A percentile compares a stretch with the other conserved stretches of the same genome.
Conservation (phyloP, 2,797 vertebrate species). For the Sarcoramphus papa region DNA sequence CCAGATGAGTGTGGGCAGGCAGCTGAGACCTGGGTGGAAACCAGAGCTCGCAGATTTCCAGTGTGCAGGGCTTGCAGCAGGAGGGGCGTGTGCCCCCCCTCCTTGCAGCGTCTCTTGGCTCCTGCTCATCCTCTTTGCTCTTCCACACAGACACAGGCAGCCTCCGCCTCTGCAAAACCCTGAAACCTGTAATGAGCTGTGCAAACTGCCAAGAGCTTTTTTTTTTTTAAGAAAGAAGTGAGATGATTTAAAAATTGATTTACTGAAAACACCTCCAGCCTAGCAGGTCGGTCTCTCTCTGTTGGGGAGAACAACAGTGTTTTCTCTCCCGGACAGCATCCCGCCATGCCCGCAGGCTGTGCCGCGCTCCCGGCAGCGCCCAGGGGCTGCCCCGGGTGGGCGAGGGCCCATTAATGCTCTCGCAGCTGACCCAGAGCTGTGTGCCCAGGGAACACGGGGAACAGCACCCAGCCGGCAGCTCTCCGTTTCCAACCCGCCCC, state of each 20-base stretch:
- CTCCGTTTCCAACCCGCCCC: background rate
- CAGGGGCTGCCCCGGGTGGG: background rate
- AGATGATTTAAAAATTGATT: background rate
- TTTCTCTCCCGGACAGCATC: background rate
- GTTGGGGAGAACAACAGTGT: rapidly evolving
- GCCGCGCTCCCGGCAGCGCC: background rate
- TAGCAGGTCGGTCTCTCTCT: background rate
- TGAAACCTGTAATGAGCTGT: background rate
- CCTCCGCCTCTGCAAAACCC: background rate
- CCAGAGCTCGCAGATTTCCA: background rate
- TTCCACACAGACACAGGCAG: rapidly evolving
- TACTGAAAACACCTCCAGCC: background rate
- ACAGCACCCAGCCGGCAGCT: background rate
- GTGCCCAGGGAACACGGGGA: background rate
- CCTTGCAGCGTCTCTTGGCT: background rate
- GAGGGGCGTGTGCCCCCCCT: background rate
- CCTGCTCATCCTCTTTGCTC: background rate
- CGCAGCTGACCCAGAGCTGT: background rate
- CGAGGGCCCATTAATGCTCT: rapidly evolving
- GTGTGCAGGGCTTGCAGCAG: background rate
- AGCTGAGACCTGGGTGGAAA: background rate
- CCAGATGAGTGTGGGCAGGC: background rate
- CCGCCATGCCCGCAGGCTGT: background rate
- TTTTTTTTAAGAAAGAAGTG: background rate
- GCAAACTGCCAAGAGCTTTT: background rate